Conservation (phyloP, 2,888 invertebrate genomes). For the Apodemia hepburni region DNA sequence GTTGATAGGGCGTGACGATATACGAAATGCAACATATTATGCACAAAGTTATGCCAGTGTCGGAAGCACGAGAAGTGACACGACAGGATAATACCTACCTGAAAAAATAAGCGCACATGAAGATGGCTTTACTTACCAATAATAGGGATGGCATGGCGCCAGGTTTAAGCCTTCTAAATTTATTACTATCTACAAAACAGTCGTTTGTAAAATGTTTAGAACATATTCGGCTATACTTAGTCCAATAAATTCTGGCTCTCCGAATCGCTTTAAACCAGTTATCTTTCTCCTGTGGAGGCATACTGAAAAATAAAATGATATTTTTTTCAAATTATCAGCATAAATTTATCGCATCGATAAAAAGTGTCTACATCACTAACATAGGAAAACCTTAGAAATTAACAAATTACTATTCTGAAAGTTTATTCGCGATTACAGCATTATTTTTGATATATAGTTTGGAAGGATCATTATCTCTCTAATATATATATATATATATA, state of each 20-base stretch:
- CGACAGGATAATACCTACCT: too few species aligned
- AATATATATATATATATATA: too few species aligned
- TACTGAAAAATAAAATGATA: background rate
- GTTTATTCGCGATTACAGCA: slow-evolving; percentile 11
- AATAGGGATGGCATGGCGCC: too few species aligned
- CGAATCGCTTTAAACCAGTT: background rate
- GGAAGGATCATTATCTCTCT: too few species aligned
- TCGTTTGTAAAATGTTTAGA: background rate
- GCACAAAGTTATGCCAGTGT: too few species aligned
- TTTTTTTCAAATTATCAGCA: background rate
- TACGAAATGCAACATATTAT: too few species aligned
- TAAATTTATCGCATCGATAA: background rate
- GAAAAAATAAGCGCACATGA: too few species aligned
- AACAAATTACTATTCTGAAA: background rate
- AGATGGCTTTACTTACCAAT: too few species aligned
- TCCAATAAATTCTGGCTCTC: background rate
- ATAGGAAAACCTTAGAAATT: background rate
- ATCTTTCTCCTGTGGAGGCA: background rate
- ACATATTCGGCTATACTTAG: background rate
- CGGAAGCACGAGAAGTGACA: too few species aligned
- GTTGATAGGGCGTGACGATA: too few species aligned
- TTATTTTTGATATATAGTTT: too few species aligned
- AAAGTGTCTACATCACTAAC: background rate
- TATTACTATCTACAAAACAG: background rate
- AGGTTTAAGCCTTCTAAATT: background rate